Evolutionary conservation across 2,113 vertebrate genomes (phyloP).

Genomic region (Triplophysa rosa): DNA sequence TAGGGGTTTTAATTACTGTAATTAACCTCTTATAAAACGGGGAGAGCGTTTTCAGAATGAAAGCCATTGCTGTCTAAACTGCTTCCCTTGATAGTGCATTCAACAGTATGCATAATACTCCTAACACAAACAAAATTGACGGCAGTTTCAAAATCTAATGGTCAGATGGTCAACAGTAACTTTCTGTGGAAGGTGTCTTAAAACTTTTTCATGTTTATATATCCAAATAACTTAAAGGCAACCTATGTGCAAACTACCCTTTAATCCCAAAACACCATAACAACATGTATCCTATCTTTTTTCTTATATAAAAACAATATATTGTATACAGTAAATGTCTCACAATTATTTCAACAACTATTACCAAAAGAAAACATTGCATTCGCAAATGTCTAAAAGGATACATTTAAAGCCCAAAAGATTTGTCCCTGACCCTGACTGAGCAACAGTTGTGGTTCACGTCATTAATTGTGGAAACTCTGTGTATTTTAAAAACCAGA

Average conservation of each 20-base stretch:
- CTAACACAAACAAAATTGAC: too few relatives aligned
- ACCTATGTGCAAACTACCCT: neutral
- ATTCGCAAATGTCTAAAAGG: too few relatives aligned
- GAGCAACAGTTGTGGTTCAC: neutral
- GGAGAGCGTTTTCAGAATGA: slow-evolving; percentile 15
- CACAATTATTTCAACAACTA: too few relatives aligned
- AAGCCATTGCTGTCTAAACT: neutral
- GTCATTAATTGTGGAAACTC: neutral
- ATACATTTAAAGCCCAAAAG: neutral
- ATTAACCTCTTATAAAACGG: slow-evolving; percentile 22
- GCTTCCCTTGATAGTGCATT: neutral
- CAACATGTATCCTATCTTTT: neutral
- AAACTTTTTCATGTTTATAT: neutral
- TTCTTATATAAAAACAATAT: neutral
- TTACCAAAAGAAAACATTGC: too few relatives aligned
- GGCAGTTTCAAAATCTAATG: neutral
- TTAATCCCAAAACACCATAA: neutral
- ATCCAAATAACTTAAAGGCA: neutral
- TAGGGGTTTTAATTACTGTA: slow-evolving; percentile 35
- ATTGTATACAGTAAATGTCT: too few relatives aligned
- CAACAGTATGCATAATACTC: neutral
- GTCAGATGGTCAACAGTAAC: neutral
- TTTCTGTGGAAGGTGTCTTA: neutral
- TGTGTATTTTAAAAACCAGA: too few relatives aligned
- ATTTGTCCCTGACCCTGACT: neutral